Percentiles rank a stretch among this genome's conserved stretches.
Conservation (phyloP, 2,888 invertebrate species). For the Scelioninae gen. 1 region DNA sequence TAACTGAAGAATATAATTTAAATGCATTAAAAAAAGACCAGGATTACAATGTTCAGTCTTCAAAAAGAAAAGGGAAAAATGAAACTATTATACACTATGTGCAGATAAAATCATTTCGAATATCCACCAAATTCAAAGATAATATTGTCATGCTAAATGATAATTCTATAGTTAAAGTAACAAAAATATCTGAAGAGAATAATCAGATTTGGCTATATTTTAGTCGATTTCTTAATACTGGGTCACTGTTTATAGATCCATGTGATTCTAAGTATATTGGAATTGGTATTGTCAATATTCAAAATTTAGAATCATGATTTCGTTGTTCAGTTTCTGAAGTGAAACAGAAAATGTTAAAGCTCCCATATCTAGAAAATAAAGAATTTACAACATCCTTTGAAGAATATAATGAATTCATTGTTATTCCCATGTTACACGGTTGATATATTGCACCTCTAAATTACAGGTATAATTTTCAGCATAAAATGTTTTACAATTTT, state of each 20-base stretch:
- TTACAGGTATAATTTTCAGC: no score
- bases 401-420: background rate
- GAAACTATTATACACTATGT: background rate
- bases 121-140: constrained; percentile 14
- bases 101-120: background rate
- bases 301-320: background rate
- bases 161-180: constrained; percentile 23
- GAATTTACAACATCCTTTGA: background rate
- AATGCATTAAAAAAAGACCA: background rate
- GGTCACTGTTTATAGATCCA: constrained; percentile 10
- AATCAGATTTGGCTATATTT: background rate
- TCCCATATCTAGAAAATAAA: constrained; percentile 2
- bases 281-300: constrained; percentile 11
- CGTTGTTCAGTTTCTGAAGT: background rate
- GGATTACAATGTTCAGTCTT: background rate
- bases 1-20: constrained; percentile 12
- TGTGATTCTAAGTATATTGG: constrained; percentile 14
- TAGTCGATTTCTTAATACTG: constrained; percentile 2
- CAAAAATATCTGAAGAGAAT: constrained; percentile 2
- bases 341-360: constrained; percentile 13
- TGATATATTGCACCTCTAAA: background rate
- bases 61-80: background rate
- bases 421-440: constrained; percentile 9
- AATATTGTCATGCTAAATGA: constrained; percentile 23
- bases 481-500: no score